Evolutionary conservation across 37 sponge, comb jelly and placozoan species (phyloP), one percentile per base, ranked within the genome.

Genomic region (Chondrilla cf. caribensis): DNA sequence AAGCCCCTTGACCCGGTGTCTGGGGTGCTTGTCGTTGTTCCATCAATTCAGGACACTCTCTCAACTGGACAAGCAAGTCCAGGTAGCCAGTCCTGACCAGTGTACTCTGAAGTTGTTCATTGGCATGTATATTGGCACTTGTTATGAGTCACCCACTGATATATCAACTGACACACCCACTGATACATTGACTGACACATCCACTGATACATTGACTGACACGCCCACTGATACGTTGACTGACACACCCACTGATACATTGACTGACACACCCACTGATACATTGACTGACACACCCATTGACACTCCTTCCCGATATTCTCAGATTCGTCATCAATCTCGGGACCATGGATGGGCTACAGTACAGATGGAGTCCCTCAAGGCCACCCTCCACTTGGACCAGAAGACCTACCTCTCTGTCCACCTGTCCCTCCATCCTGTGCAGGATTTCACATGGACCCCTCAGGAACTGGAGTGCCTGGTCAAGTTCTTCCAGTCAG

Each of bases 11-110:
- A 65, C 79, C 29, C 62, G 42, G 24, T 92, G 88, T 60, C 60
- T 92, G 26, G 92, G 88, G 3, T 77, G 85, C 28, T 31, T 92
- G 31, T 82, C 85, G n/a, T 82, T 85, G 47, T 64, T 92, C 24
- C 76, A 66, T 39, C 83, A 92, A 38, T 85, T 82, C 64, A 41
- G 60, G 22, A 77, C 68, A 6, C 31, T 33, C 32, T 28, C 28
- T 24, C 76, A 73, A 43, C n/a, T 4, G 18, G 76, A 73, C 76
- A 73, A 73, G 25, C 76, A 73, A 22, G 43, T 42, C 17, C 76
- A 73, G 44, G 76, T 73, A 2, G 7, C 38, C 5, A 18, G 41
- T 28, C 31, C 17, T 47, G 51, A n/a, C n/a, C n/a, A n/a, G n/a
- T n/a, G n/a, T n/a, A n/a, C n/a, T n/a, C n/a, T n/a, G n/a, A n/a